Evolutionary conservation across 2,797 vertebrate genomes (phyloP), one percentile per base, ranked within the genome.

Genomic region (Acestrorhynchus altus): DNA sequence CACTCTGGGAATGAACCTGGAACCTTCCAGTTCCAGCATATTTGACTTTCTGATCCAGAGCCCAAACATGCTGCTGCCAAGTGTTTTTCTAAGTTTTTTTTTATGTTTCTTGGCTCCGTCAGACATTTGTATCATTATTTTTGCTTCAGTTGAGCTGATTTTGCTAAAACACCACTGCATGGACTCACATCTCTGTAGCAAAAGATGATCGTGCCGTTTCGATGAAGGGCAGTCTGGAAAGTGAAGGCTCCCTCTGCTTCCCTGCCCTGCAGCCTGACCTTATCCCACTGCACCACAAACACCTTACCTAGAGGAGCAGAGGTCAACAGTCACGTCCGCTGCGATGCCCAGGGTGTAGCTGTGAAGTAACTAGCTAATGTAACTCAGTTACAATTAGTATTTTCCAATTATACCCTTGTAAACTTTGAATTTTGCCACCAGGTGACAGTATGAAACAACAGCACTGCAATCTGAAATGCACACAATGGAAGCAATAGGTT

Each of bases 251-350:
- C 98, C 69, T 91, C 77, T 1, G 90, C 88, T 82, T 98, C 96
- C 72, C 94, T 88, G 61, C 95, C 96, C 82, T 98, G 96, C 0
- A 99, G 90, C 35, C 93, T 93, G 39, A 98, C 96, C 1, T 93
- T 93, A 88, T 98, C 96, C 98, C 98, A 99, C 89, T 98, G 95
- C 75, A 97, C 96, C 74, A 98, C 95, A 68, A 98, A 97, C 11
- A 94, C 85, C 0, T 96, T 93, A 72, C 97, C 98, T 98, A 87
- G 57, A 47, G 49, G 56, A 80, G 11, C 40, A 65, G 49, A 8
- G 18, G 15, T 26, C 42, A 67, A 70, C 69, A 39, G 12, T 57
- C 65, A 77, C 46, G 5, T 68, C 49, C n/a, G n/a, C n/a, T n/a
- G n/a, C n/a, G n/a, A n/a, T n/a, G n/a, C n/a, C n/a, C n/a, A n/a